Percentiles rank a stretch among this genome's conserved stretches.
phyloP scores from a whole-genome alignment of 2,888 invertebrate genomes.

The Lycophotia porphyrea region DNA sequence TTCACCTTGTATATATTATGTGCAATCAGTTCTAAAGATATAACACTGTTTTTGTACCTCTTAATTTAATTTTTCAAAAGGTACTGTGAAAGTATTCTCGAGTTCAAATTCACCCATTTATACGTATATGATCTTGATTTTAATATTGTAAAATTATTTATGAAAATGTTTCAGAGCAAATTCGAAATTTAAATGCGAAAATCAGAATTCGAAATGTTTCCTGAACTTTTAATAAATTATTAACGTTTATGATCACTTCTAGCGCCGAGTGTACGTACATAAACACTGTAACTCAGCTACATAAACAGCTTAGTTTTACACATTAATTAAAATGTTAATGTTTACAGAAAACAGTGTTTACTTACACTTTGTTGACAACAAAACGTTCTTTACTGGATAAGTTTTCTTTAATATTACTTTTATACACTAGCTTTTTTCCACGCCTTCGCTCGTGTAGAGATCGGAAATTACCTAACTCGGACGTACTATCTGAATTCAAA shows the following conservation, averaged over 20 bases:
- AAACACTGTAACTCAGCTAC: constrained; percentile 49
- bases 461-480: not conserved
- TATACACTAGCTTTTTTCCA: not conserved
- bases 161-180: not conserved
- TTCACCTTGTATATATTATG: too few species aligned
- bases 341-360: constrained; percentile 50
- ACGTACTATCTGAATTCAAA: not conserved
- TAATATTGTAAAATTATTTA: not conserved
- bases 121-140: not conserved
- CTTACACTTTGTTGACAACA: constrained; percentile 32
- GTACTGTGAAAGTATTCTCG: not conserved
- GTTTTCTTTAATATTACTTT: constrained; percentile 30
- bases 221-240: not conserved
- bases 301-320: constrained; percentile 66
- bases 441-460: not conserved
- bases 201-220: not conserved
- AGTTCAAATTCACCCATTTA: not conserved
- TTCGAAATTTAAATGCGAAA: not conserved
- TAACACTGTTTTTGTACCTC: not conserved
- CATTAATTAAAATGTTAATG: constrained; percentile 67
- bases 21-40: too few species aligned
- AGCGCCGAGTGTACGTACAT: constrained; percentile 48
- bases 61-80: not conserved
- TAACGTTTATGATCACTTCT: constrained; percentile 34
- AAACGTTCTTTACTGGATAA: constrained; percentile 36